A percentile compares a stretch with the other conserved stretches of the same genome.
phyloP scores from a whole-genome alignment of 2,888 invertebrate species.

The Mallateleia sp. region DNA sequence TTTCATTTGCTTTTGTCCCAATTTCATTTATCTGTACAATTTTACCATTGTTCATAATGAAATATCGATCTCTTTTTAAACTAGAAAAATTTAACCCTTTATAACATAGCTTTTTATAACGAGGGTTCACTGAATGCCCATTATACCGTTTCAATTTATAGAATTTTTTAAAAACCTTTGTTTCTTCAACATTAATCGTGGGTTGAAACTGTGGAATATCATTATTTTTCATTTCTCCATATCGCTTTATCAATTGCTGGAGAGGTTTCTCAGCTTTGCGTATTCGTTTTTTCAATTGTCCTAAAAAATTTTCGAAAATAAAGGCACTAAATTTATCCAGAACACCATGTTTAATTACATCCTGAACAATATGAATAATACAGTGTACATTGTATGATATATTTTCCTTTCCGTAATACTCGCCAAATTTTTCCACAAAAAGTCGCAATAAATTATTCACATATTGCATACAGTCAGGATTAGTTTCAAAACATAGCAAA shows the following conservation, averaged over 20 bases:
- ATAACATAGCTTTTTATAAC: background rate
- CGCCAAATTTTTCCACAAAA: slow-evolving; percentile 11
- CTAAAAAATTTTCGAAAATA: slow-evolving; percentile 41
- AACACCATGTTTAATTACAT: slow-evolving; percentile 18
- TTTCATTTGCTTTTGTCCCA: background rate
- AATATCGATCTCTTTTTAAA: background rate
- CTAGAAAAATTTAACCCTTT: slow-evolving; percentile 12
- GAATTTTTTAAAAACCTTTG: too few relatives aligned
- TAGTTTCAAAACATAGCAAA: slow-evolving; percentile 3
- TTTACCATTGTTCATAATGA: background rate
- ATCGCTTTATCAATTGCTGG: slow-evolving; percentile 27
- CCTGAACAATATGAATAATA: slow-evolving; percentile 20
- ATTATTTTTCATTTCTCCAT: slow-evolving; percentile 44
- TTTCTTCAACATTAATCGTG: too few relatives aligned
- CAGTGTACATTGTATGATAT: slow-evolving; percentile 53
- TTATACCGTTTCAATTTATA: too few relatives aligned
- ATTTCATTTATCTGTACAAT: slow-evolving; percentile 16
- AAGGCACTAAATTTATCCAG: slow-evolving; percentile 39
- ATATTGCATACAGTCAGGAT: background rate
- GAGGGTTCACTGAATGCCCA: background rate
- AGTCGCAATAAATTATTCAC: slow-evolving; percentile 34
- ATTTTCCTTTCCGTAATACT: slow-evolving; percentile 35
- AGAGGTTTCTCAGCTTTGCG: slow-evolving; percentile 43
- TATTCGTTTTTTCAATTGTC: slow-evolving; percentile 30
- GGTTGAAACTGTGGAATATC: background rate